Evolutionary conservation across 2,113 vertebrate species (phyloP).

Genomic region (Etia nguti): DNA sequence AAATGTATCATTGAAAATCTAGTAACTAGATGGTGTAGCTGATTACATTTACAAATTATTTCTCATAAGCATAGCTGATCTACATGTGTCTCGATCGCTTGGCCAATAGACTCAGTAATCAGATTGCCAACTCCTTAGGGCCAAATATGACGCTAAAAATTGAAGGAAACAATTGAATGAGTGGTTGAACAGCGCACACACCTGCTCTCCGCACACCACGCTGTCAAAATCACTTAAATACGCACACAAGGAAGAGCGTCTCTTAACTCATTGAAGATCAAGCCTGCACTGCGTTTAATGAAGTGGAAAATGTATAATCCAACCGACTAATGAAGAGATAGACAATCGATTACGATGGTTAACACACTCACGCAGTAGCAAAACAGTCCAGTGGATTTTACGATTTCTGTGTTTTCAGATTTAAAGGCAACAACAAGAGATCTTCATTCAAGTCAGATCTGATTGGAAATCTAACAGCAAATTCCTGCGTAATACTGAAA

Average conservation of each 20-base stretch:
- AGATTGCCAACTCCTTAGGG: not conserved
- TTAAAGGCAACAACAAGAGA: not conserved
- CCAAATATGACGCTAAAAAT: slow-evolving; percentile 58
- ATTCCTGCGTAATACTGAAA: not conserved
- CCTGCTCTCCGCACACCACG: slow-evolving; percentile 72
- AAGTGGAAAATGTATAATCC: slow-evolving; percentile 65
- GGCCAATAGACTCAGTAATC: slow-evolving; percentile 11
- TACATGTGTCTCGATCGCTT: not conserved
- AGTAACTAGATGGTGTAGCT: not conserved
- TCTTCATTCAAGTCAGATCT: not conserved
- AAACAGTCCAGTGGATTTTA: not conserved
- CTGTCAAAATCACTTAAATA: slow-evolving; percentile 74
- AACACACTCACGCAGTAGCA: not conserved
- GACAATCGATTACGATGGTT: slow-evolving; percentile 54
- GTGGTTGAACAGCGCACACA: slow-evolving; percentile 62
- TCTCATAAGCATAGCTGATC: not conserved
- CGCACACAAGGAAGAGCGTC: slow-evolving; percentile 57
- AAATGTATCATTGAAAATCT: not conserved
- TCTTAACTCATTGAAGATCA: slow-evolving; percentile 28
- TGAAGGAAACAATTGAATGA: slow-evolving; percentile 56
- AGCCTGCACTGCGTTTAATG: slow-evolving; percentile 48
- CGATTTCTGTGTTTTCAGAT: not conserved
- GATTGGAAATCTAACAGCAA: not conserved
- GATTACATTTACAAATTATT: not conserved
- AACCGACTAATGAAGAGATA: slow-evolving; percentile 59